Conservation (phyloP, 2,797 vertebrate species). For the Meda fulgida region DNA sequence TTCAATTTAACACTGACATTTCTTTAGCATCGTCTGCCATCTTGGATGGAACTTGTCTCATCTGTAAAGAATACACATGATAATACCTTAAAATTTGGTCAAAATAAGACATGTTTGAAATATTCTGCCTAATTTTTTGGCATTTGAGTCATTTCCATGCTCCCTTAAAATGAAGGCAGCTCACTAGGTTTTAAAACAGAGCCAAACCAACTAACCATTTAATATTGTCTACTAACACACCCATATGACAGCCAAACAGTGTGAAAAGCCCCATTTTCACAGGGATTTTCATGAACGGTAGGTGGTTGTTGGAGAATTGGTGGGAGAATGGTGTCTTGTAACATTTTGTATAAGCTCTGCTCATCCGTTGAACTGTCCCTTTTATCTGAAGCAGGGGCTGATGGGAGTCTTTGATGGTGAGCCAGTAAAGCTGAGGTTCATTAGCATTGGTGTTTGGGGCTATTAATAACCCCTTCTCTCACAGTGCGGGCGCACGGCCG, state of each 20-base stretch:
- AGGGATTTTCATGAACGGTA: slow-evolving; percentile 33
- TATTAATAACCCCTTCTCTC: slow-evolving; percentile 67
- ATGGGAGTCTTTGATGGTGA: slow-evolving; percentile 62
- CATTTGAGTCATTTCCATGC: not conserved
- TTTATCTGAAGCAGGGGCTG: slow-evolving; percentile 58
- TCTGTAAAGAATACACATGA: not conserved
- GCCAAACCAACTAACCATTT: not conserved
- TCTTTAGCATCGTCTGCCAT: not conserved
- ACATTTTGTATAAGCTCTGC: slow-evolving; percentile 54
- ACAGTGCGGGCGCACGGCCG: slow-evolving; percentile 26
- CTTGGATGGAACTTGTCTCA: not conserved
- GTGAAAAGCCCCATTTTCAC: slow-evolving; percentile 47
- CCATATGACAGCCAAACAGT: slow-evolving; percentile 30
- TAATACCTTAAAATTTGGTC: not conserved
- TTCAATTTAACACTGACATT: not conserved
- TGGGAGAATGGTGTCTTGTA: slow-evolving; percentile 59
- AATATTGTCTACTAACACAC: slow-evolving; percentile 1
- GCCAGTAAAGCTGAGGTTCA: slow-evolving; percentile 68
- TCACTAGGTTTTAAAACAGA: not conserved
- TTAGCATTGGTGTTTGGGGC: slow-evolving; percentile 67
- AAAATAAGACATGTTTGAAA: not conserved
- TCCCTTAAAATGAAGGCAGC: not conserved
- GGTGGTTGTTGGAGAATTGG: slow-evolving; percentile 21
- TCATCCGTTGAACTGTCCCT: slow-evolving; percentile 45
- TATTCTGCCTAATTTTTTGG: not conserved